These are phyloP conservation scores for Physocephala rufipes DNA, from an alignment of 2,888 invertebrate species.

Conservation along the genomic window DNA sequence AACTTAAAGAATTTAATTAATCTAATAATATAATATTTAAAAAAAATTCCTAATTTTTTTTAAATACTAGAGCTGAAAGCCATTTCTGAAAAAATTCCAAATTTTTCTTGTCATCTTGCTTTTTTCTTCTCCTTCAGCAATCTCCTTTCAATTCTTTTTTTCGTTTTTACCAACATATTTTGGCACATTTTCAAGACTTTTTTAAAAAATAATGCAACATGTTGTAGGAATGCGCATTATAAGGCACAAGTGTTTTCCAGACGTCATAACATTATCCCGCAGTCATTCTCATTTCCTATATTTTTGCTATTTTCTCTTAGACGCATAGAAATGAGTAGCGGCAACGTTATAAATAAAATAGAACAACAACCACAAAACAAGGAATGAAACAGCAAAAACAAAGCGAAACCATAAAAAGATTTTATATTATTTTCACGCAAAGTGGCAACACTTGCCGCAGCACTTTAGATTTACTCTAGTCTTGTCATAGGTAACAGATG, in stretches of 20 bases:
- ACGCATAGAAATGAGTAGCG: background rate
- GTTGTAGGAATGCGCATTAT: background rate
- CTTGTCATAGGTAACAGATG: background rate
- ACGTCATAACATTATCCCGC: slow-evolving; percentile 2
- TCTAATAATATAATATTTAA: no score
- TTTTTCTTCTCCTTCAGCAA: background rate
- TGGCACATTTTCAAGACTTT: slow-evolving; percentile 28
- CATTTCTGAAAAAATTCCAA: background rate
- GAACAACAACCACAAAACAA: background rate
- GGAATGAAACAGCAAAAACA: background rate
- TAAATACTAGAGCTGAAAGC: no score
- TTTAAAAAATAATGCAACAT: slow-evolving; percentile 24
- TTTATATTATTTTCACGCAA: slow-evolving; percentile 20
- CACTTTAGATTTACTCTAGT: no score
- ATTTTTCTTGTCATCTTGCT: background rate
- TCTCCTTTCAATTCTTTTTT: background rate
- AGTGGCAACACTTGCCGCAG: slow-evolving; percentile 30
- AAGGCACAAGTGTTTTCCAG: background rate
- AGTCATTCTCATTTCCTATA: slow-evolving; percentile 8
- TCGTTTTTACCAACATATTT: slow-evolving; percentile 24
- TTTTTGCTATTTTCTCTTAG: background rate
- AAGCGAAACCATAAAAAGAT: background rate
- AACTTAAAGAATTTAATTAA: no score
- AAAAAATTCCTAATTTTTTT: no score
- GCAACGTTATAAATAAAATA: slow-evolving; percentile 6